These are phyloP conservation scores for Dufourea novaeangliae DNA, from an alignment of 1,140 invertebrate species.

Conservation along the genomic window DNA sequence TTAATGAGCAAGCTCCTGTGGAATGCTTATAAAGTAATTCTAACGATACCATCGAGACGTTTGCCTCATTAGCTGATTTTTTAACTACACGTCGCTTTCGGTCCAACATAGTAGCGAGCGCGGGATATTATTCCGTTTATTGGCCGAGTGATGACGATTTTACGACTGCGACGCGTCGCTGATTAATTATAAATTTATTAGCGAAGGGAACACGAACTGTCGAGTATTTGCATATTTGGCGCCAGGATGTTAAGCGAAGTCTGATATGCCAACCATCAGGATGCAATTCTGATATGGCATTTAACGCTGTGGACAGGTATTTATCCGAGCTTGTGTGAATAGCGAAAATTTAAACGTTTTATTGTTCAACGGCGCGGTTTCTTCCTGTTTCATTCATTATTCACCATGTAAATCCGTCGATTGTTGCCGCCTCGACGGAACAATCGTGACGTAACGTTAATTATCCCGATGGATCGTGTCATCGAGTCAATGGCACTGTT, in stretches of 20 bases:
- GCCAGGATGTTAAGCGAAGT: not conserved
- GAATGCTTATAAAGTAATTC: not conserved
- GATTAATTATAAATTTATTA: slow-evolving; percentile 16
- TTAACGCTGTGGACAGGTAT: not conserved
- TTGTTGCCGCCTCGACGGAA: slow-evolving; percentile 40
- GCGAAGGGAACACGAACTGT: not conserved
- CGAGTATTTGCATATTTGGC: slow-evolving; percentile 12
- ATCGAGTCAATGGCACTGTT: slow-evolving; percentile 59
- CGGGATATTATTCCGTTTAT: not conserved
- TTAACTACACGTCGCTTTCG: not conserved
- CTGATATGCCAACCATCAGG: not conserved
- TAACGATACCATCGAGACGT: not conserved
- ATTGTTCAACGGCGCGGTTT: not conserved
- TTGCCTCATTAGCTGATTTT: not conserved
- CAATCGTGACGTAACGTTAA: slow-evolving; percentile 60
- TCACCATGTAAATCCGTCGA: slow-evolving; percentile 46
- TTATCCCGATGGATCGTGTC: slow-evolving; percentile 59
- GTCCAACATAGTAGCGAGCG: not conserved
- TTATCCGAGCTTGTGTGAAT: no score
- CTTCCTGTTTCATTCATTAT: slow-evolving; percentile 33
- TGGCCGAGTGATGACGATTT: not conserved
- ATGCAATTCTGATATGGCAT: not conserved
- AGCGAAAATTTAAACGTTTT: not conserved
- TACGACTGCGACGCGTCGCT: not conserved
- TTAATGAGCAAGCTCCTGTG: not conserved